These are phyloP conservation scores for Calameuta filiformis DNA, from an alignment of 2,888 invertebrate species.

Conservation along the genomic window DNA sequence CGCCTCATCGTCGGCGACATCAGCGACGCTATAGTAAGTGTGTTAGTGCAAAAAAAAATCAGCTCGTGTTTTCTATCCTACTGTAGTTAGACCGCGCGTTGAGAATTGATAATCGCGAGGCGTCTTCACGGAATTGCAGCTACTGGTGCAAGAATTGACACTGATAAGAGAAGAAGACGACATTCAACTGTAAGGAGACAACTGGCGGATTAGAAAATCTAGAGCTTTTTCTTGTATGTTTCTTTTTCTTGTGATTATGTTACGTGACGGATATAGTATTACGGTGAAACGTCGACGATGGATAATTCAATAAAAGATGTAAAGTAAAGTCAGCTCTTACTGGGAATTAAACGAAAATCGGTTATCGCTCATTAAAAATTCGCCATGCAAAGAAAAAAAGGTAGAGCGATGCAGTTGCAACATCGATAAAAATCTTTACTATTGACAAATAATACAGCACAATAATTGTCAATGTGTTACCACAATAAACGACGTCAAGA, in stretches of 20 bases:
- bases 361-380: conserved; percentile 23
- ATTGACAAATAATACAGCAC: conserved; percentile 6
- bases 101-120: neutral
- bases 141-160: neutral
- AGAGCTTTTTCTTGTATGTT: conserved; percentile 33
- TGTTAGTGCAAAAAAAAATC: conserved; percentile 43
- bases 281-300: conserved; percentile 22
- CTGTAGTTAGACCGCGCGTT: conserved; percentile 22
- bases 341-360: conserved; percentile 23
- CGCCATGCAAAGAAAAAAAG: conserved; percentile 45
- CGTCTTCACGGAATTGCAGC: neutral
- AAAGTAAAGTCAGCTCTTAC: conserved; percentile 4
- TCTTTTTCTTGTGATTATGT: conserved; percentile 34
- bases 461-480: conserved; percentile 8
- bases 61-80: conserved; percentile 55
- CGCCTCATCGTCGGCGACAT: conserved; percentile 80
- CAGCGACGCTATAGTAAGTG: conserved; percentile 65
- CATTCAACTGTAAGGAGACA: neutral
- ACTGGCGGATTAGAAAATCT: conserved; percentile 40
- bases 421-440: conserved; percentile 36
- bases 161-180: neutral
- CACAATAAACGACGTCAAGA: conserved; percentile 1
- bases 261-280: conserved; percentile 17
- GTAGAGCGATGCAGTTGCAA: conserved; percentile 47
- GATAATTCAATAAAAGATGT: conserved; percentile 14